Percentiles rank a stretch among this genome's conserved stretches.
Conservation (phyloP, 2,797 vertebrate species). For the Enteromius thamalakanensis region DNA sequence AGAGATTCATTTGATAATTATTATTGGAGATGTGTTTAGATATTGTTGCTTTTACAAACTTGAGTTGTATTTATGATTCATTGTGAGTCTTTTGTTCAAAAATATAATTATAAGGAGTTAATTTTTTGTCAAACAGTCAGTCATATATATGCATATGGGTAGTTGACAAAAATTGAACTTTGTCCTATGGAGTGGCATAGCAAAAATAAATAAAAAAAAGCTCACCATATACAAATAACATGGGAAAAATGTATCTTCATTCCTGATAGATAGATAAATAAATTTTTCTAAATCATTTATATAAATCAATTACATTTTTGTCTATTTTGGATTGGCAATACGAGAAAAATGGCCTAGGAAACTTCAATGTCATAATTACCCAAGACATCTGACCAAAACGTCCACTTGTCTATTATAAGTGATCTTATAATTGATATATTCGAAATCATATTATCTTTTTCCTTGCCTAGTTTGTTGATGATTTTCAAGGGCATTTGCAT, state of each 20-base stretch:
- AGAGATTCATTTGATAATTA: neutral
- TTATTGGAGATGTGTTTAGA: neutral
- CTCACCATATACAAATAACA: too few relatives aligned
- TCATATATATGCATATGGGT: too few relatives aligned
- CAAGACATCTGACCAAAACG: neutral
- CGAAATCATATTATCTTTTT: neutral
- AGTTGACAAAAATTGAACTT: too few relatives aligned
- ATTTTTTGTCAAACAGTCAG: too few relatives aligned
- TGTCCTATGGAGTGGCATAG: too few relatives aligned
- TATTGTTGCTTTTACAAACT: neutral
- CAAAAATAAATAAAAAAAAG: too few relatives aligned
- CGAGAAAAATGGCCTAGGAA: too few relatives aligned
- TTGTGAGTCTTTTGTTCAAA: neutral
- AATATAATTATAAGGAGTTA: neutral
- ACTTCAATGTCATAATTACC: neutral
- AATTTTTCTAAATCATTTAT: too few relatives aligned
- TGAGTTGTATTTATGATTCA: neutral
- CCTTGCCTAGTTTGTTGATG: neutral
- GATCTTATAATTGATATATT: neutral
- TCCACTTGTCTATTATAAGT: neutral
- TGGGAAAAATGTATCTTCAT: too few relatives aligned
- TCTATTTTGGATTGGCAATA: too few relatives aligned
- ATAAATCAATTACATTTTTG: too few relatives aligned
- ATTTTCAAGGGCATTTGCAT: neutral
- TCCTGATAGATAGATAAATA: too few relatives aligned